phyloP scores from a whole-genome alignment of 2,797 vertebrate species.

The Xiphophorus birchmanni region DNA sequence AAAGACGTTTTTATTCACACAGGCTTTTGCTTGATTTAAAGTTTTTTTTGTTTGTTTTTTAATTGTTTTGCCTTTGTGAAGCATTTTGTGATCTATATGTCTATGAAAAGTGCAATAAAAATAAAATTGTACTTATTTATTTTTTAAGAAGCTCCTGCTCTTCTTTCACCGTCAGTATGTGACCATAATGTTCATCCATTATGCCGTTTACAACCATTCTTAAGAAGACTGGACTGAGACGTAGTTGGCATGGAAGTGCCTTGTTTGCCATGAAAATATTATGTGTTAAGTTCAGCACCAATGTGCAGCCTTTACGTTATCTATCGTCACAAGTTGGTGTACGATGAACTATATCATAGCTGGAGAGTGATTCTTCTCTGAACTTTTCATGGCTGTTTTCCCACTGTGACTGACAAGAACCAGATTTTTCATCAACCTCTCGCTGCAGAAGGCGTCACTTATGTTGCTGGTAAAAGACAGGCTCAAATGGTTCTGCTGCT shows the following conservation, averaged over 20 bases:
- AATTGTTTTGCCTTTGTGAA: too few relatives aligned
- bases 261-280: neutral
- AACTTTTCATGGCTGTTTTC: neutral
- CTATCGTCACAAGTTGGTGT: neutral
- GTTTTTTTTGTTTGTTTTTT: too few relatives aligned
- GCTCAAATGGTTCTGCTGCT: slow-evolving; percentile 4
- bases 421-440: slow-evolving; percentile 4
- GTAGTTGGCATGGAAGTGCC: neutral
- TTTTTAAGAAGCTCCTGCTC: too few relatives aligned
- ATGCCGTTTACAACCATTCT: too few relatives aligned
- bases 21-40: too few relatives aligned
- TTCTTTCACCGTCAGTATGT: too few relatives aligned
- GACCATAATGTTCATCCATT: too few relatives aligned
- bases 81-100: too few relatives aligned
- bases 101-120: too few relatives aligned
- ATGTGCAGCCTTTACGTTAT: neutral
- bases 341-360: neutral
- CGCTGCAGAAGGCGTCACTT: slow-evolving; percentile 9
- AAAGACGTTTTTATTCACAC: too few relatives aligned
- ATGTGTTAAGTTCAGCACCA: neutral
- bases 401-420: neutral
- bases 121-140: too few relatives aligned
- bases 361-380: neutral
- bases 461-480: slow-evolving; percentile 8
- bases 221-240: too few relatives aligned